Evolutionary conservation across 2,113 vertebrate genomes (phyloP), one percentile per base, ranked within the genome.

Genomic region (Nerophis ophidion): DNA sequence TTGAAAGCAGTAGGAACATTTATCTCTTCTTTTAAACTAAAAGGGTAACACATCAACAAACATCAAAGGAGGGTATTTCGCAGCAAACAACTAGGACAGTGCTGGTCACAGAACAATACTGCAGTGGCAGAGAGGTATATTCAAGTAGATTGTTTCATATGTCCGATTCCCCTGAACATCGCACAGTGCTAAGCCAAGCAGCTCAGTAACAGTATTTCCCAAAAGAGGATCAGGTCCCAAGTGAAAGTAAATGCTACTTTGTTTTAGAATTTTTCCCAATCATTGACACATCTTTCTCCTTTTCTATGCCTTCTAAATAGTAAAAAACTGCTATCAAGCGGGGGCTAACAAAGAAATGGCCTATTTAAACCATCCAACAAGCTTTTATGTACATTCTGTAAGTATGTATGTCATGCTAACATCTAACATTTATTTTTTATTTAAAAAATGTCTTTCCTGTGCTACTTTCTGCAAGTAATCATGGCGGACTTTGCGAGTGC

Each of bases 61-160:
- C 15, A 57, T 33, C 61, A 59, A 55, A 47, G 19, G 48, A 70
- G 13, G 44, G 35, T 10, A 42, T 57, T 76, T 78, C 71, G 45
- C 59, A 54, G 48, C 46, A 47, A 59, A 80, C 67, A 14, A 64
- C 66, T 54, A 40, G n/a, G 65, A 72, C 79, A 71, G 54, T 62
- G 57, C 61, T 71, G 62, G 73, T 75, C 70, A 76, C 48, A 68
- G 61, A 73, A 52, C 69, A 81, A 83, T 70, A 82, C 74, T 77
- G 13, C n/a, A 48, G 34, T 66, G 81, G 79, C 54, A 57, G 26
- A 69, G 73, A 79, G 65, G 71, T 80, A 49, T 64, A 16, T 68
- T 77, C 51, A 67, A 74, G 68, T 10, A 66, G 36, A 55, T 60
- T 65, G 48, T 70, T 54, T 74, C 26, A 26, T 63, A 82, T 49